Evolutionary conservation across 2,113 vertebrate species (phyloP), one percentile per base, ranked within the genome.

Genomic region (Elephantulus edwardii): DNA sequence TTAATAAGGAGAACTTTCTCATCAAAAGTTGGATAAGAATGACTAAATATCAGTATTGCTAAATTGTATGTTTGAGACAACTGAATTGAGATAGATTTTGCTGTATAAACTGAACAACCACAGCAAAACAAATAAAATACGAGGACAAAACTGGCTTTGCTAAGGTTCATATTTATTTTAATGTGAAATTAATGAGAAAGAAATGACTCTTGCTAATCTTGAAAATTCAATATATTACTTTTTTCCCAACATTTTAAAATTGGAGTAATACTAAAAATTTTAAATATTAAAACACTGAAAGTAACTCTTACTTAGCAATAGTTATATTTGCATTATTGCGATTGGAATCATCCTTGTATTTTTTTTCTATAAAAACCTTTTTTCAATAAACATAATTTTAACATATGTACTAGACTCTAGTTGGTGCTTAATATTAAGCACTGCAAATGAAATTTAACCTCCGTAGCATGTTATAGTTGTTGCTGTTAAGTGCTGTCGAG

Each of bases 291-390:
- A 68, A 86, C 35, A 28, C 62, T 79, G 5, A 64, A 90, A 81
- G 17, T 89, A 42, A 58, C 64, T 54, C 44, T 75, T 70, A 48
- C 38, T 71, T 74, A 72, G 19, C 14, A 58, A 3, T 62, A 64
- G 50, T 92, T 91, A 74, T 82, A 54, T 80, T 86, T 87, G 28
- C 84, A 44, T 50, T 81, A 71, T 33, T 84, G 19, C 46, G 71
- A 2, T 86, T 88, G 77, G 62, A 89, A 86, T 46, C 3, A 8
- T 16, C 91, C 50, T 88, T 44, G n/a, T 75, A 28, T 66, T 80
- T 74, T 68, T 70, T 6, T 80, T 88, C 82, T 72, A 50, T 86
- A 78, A 89, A 9, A 77, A 68, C 22, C 33, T 68, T 50, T 50
- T 50, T 50, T 9, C 8, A 8, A 88, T 60, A 42, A 52, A 14